These are phyloP conservation scores for Pachydiplax longipennis DNA, from an alignment of 2,888 invertebrate species.

Conservation along the genomic window DNA sequence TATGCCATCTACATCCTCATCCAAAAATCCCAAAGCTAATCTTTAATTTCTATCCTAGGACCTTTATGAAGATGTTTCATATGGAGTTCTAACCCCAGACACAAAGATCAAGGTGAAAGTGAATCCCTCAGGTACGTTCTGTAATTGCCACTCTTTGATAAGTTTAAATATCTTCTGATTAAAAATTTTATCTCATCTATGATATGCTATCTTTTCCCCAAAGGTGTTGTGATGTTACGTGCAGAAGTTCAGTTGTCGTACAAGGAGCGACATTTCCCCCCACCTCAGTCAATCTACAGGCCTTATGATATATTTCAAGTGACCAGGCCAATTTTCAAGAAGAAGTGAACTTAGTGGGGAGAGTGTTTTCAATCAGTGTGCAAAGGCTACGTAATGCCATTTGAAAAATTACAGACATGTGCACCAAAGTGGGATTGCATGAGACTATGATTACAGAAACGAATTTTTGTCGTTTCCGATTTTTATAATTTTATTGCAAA, in stretches of 20 bases:
- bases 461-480: neutral
- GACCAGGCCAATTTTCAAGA: neutral
- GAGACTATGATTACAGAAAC: neutral
- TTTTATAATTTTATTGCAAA: neutral
- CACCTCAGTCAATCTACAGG: neutral
- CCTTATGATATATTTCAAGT: slow-evolving; percentile 27
- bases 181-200: slow-evolving; percentile 47
- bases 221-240: slow-evolving; percentile 81
- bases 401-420: neutral
- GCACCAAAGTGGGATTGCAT: neutral
- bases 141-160: slow-evolving; percentile 52
- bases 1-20: no score
- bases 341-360: neutral
- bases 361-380: neutral
- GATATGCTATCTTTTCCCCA: slow-evolving; percentile 51
- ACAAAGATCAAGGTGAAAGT: slow-evolving; percentile 94
- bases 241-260: slow-evolving; percentile 73
- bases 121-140: slow-evolving; percentile 80
- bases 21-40: no score
- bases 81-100: slow-evolving; percentile 81
- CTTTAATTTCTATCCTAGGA: slow-evolving; percentile 67
- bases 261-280: slow-evolving; percentile 18
- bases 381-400: neutral
- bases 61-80: slow-evolving; percentile 87
- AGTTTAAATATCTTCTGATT: slow-evolving; percentile 50